Base-by-base conservation (phyloP, 1,140 invertebrate genomes). In the Melipona quadrifasciata region DNA sequence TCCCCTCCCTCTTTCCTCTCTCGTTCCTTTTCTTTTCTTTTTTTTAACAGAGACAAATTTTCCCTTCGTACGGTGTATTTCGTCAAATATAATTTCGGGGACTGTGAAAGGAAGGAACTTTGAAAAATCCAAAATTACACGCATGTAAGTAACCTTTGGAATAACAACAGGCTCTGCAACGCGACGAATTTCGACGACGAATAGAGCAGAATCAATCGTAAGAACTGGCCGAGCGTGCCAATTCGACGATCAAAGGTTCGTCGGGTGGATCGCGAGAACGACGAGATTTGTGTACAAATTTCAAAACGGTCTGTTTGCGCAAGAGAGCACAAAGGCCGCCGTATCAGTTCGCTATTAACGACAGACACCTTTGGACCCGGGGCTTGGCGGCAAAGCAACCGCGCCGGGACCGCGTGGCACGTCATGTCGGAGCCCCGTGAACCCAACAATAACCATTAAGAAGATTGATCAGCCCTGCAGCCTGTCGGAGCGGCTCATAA, bases 381-480 rank as follows among this genome's bases (percentile, higher is more conserved):
- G 67, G 57, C 51, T 19, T 53, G 76, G n/a, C 12, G 34, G 47
- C 68, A 84, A 84, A 73, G 76, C 70, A 84, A 84, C 77, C 82
- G 72, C 80, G 71, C 12, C 53, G 80, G 64, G 64, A 76, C 72
- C 75, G 82, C 77, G 82, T 73, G 82, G 82, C 82, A 65, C 70
- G 77, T 84, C 82, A 80, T 57, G 82, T 73, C 82, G 67, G 77
- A 67, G 58, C 47, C 24, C 58, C 77, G 68, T 67, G 70, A 84
- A 73, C 57, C 82, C 68, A 84, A 84, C 82, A 84, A 84, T 80
- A 80, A 84, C 82, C 82, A 84, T 84, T 84, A 84, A 84, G 82
- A 84, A 84, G 82, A 84, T 84, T 80, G 82, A 84, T 84, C 82
- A 80, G 70, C 77, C 82, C 82, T 57, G 76, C 77, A 53, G 77